These are phyloP conservation scores for Cyaniris semiargus DNA, from an alignment of 2,888 invertebrate genomes.

Conservation along the genomic window DNA sequence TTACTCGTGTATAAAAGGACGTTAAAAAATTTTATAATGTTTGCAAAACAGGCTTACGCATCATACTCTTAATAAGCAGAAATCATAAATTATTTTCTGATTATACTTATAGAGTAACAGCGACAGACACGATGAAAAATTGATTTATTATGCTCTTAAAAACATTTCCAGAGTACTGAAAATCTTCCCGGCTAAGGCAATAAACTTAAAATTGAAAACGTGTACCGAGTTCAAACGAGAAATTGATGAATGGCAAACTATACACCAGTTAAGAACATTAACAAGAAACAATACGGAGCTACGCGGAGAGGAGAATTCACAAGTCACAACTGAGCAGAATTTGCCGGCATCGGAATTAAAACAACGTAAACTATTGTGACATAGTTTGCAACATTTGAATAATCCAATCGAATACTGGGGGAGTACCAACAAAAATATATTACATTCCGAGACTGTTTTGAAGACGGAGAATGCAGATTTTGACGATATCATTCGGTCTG, in stretches of 20 bases:
- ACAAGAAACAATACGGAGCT: not conserved
- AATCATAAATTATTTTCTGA: no score
- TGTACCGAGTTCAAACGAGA: constrained; percentile 4
- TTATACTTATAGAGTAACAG: no score
- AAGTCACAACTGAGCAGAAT: not conserved
- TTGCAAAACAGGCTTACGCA: not conserved
- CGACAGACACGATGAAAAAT: no score
- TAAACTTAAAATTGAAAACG: constrained; percentile 17
- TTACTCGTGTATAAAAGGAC: no score
- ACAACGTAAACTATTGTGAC: constrained; percentile 45
- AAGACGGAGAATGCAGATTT: not conserved
- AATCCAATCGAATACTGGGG: constrained; percentile 47
- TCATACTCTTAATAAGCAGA: no score
- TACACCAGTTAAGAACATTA: not conserved
- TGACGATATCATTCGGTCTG: not conserved
- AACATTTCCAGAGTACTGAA: not conserved
- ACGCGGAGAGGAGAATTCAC: no score
- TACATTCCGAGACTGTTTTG: not conserved
- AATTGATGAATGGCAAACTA: constrained; percentile 12
- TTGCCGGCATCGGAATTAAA: constrained; percentile 48
- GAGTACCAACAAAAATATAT: not conserved
- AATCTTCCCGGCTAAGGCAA: not conserved
- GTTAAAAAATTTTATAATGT: not conserved
- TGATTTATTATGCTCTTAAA: not conserved
- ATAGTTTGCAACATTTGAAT: constrained; percentile 63